Percentiles rank a stretch among this genome's conserved stretches.
Conservation (phyloP, 1,140 invertebrate genomes). For the Drosophila micromelanica region DNA sequence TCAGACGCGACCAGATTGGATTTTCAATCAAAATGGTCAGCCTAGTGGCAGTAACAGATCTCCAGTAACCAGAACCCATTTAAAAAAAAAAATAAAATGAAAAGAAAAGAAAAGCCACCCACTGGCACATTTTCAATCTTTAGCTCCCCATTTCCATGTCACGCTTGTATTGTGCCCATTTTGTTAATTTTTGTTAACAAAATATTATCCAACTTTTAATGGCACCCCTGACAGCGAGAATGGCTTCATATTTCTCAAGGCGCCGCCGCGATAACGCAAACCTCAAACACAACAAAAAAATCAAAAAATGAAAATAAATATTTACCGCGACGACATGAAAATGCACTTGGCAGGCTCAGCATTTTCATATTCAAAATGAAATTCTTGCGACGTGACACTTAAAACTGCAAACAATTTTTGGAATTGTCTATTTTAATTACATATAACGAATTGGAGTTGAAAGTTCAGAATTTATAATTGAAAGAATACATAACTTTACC, state of each 20-base stretch:
- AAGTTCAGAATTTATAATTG: not conserved
- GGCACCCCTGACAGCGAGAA: slow-evolving; percentile 49
- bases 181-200: slow-evolving; percentile 69
- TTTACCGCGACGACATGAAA: slow-evolving; percentile 20
- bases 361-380: slow-evolving; percentile 16
- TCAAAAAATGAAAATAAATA: not conserved
- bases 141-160: not conserved
- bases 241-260: slow-evolving; percentile 55
- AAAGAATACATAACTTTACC: not conserved
- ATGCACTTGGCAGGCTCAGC: slow-evolving; percentile 23
- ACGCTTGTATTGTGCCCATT: slow-evolving; percentile 16
- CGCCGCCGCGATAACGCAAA: slow-evolving; percentile 11
- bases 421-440: not conserved
- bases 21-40: slow-evolving; percentile 79
- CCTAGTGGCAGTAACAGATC: slow-evolving; percentile 22
- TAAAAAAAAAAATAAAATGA: not conserved
- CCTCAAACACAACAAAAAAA: not conserved
- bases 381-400: not conserved
- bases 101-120: not conserved
- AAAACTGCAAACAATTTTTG: slow-evolving; percentile 1
- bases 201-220: slow-evolving; percentile 79
- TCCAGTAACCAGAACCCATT: not conserved
- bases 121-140: not conserved
- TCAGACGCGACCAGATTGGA: slow-evolving; percentile 69
- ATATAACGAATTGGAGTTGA: not conserved